These are phyloP conservation scores for Petrocephalus zakoni DNA, from an alignment of 2,113 vertebrate species.

Conservation along the genomic window DNA sequence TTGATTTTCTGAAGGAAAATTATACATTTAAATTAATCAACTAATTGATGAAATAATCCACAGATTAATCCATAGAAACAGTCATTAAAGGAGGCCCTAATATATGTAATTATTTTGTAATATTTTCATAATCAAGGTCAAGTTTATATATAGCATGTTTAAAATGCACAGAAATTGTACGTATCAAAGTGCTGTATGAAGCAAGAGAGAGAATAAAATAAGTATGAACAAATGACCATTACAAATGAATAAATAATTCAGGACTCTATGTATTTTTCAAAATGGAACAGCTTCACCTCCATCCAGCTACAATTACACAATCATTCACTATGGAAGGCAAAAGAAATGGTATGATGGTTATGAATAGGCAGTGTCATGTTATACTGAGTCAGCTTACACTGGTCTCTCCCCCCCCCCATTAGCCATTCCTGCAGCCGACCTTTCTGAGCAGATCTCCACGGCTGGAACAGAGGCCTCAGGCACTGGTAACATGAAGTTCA, in stretches of 20 bases:
- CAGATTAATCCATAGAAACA: no score
- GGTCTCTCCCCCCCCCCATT: constrained; percentile 28
- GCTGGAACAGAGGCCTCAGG: constrained; percentile 92
- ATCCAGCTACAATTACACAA: not conserved
- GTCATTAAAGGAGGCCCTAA: no score
- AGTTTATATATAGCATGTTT: not conserved
- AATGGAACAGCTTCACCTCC: not conserved
- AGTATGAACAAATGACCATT: not conserved
- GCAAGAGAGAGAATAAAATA: not conserved
- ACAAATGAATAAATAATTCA: not conserved
- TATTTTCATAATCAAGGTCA: not conserved
- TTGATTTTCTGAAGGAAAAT: no score
- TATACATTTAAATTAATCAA: no score
- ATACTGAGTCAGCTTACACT: not conserved
- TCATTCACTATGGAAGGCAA: not conserved
- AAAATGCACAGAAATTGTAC: not conserved
- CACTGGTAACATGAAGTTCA: constrained; percentile 98
- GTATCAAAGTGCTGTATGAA: not conserved
- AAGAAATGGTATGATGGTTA: not conserved
- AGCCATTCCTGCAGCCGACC: constrained; percentile 93
- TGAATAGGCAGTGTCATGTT: not conserved
- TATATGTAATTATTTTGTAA: not conserved
- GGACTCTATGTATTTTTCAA: not conserved
- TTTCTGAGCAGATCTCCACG: constrained; percentile 95
- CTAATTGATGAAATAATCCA: no score